Evolutionary conservation across 2,888 invertebrate species (phyloP).

Genomic region (Napeogenes sylphis): DNA sequence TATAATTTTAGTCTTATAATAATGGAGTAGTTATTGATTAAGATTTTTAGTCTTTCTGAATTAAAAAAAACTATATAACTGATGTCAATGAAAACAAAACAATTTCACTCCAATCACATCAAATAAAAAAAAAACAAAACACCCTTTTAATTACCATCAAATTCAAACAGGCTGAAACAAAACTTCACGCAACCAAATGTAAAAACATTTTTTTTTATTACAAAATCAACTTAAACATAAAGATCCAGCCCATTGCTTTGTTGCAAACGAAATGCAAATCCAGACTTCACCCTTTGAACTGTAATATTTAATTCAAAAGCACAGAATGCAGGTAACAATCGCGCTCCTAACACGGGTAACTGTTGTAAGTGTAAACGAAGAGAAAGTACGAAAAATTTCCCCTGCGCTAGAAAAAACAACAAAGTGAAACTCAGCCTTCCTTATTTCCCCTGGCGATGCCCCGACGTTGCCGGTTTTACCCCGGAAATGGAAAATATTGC

Average conservation of each 20-base stretch:
- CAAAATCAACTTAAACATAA: conserved; percentile 47
- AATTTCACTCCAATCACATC: not conserved
- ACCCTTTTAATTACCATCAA: no score
- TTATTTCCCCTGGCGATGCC: conserved; percentile 76
- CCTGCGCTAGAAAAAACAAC: conserved; percentile 55
- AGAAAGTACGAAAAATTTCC: conserved; percentile 63
- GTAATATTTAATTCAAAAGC: conserved; percentile 71
- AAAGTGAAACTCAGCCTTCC: conserved; percentile 75
- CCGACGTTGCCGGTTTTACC: conserved; percentile 61
- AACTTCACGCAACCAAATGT: conserved; percentile 1
- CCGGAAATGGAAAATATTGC: conserved; percentile 78
- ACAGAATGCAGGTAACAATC: conserved; percentile 69
- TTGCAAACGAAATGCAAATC: conserved; percentile 72
- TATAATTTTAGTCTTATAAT: no score
- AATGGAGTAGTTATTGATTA: no score
- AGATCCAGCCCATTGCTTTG: conserved; percentile 58
- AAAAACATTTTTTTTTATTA: conserved; percentile 35
- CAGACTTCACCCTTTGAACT: conserved; percentile 73
- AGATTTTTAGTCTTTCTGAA: no score
- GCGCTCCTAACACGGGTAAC: conserved; percentile 64
- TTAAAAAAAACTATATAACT: not conserved
- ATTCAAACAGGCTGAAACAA: no score
- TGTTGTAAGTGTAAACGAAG: conserved; percentile 73
- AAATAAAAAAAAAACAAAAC: no score
- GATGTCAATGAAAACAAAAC: not conserved